Percentiles rank a stretch among this genome's conserved stretches.
Evolutionary conservation across 2,888 invertebrate species (phyloP).

Genomic region (Tenthredo amoena): DNA sequence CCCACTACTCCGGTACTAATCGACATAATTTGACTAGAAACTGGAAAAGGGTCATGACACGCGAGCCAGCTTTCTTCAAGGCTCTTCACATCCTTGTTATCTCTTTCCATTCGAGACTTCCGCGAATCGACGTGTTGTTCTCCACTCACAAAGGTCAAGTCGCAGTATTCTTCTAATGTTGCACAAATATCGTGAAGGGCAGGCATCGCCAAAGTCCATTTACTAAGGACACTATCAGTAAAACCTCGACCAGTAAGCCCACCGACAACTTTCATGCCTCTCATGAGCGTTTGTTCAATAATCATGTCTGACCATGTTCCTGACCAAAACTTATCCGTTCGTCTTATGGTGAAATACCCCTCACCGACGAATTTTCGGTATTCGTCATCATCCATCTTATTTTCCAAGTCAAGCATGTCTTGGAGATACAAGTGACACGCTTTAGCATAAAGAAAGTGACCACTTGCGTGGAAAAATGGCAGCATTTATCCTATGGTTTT

Average conservation of each 20-base stretch:
- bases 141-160: background rate
- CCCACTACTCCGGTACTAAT: background rate
- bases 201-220: background rate
- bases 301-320: background rate
- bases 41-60: background rate
- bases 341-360: background rate
- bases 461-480: background rate
- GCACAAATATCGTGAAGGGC: background rate
- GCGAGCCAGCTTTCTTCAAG: background rate
- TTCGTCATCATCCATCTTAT: background rate
- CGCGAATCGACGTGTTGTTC: background rate
- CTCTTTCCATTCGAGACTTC: background rate
- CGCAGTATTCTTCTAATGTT: background rate
- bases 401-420: background rate
- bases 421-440: background rate
- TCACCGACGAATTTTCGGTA: background rate
- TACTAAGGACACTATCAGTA: background rate
- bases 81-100: background rate
- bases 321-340: background rate
- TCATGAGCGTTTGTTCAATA: background rate
- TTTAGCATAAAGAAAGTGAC: background rate
- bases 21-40: background rate
- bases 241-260: background rate
- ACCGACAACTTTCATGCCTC: conserved; percentile 2
- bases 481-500: background rate